Evolutionary conservation across 2,797 vertebrate genomes (phyloP).

Genomic region (Neosilurus mollespiculum): DNA sequence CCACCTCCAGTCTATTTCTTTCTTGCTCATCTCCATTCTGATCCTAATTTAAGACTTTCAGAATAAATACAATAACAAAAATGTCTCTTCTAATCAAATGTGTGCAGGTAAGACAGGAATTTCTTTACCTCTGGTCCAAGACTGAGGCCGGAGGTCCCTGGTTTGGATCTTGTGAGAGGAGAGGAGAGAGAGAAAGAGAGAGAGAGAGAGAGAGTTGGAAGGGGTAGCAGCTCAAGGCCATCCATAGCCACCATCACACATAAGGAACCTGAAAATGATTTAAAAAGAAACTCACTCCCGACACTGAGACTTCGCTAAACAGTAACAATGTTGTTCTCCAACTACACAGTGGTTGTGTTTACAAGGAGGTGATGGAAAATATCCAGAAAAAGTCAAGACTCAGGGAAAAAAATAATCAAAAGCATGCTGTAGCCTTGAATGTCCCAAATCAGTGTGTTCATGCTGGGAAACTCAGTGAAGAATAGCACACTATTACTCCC

Average conservation of each 20-base stretch:
- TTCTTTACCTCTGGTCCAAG: conserved; percentile 33
- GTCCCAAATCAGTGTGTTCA: conserved; percentile 1
- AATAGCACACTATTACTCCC: no score
- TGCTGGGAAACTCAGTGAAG: neutral
- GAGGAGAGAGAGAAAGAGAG: neutral
- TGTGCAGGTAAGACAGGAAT: neutral
- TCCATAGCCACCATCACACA: conserved; percentile 78
- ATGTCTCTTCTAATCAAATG: neutral
- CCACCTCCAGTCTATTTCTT: neutral
- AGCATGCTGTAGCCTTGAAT: neutral
- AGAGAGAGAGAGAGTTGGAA: neutral
- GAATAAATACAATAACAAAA: neutral
- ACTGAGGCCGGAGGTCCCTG: conserved; percentile 32
- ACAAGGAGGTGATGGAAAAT: neutral
- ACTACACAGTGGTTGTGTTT: neutral
- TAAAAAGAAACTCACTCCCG: neutral
- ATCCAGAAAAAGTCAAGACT: neutral
- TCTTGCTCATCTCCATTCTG: neutral
- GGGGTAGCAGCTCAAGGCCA: conserved; percentile 65
- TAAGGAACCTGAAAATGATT: conserved; percentile 68
- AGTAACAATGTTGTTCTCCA: neutral
- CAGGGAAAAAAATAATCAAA: neutral
- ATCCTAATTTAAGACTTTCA: neutral
- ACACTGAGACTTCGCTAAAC: neutral
- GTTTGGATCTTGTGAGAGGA: conserved; percentile 10